A percentile compares a stretch with the other conserved stretches of the same genome.
phyloP scores from a whole-genome alignment of 2,888 invertebrate species.

The Mayetiola destructor region DNA sequence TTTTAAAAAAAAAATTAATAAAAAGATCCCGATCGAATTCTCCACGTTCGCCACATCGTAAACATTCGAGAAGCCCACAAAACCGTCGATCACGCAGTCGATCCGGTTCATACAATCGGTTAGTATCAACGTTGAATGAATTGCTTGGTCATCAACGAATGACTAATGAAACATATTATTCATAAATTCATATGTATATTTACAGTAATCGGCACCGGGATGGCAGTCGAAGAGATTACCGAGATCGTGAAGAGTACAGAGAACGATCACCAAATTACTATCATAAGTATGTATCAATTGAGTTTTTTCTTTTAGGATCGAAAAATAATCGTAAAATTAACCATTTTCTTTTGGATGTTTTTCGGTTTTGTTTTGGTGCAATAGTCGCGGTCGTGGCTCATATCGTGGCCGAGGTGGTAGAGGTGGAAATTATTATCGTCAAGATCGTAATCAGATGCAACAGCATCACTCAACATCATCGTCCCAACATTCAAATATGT shows the following conservation, averaged over 20 bases:
- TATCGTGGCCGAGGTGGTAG: slow-evolving; percentile 17
- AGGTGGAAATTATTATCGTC: slow-evolving; percentile 13
- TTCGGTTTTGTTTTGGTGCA: not conserved
- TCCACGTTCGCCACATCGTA: slow-evolving; percentile 20
- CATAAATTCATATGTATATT: no score
- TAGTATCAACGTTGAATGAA: slow-evolving; percentile 2
- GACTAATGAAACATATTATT: not conserved
- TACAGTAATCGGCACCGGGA: slow-evolving; percentile 19
- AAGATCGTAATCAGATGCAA: slow-evolving; percentile 14
- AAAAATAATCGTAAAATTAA: no score
- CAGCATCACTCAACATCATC: slow-evolving; percentile 14
- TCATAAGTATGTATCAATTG: not conserved
- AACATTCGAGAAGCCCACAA: slow-evolving; percentile 24
- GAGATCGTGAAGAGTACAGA: slow-evolving; percentile 18
- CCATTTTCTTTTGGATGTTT: no score
- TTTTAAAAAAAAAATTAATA: slow-evolving; percentile 13
- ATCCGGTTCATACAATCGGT: slow-evolving; percentile 25
- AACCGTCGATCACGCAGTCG: slow-evolving; percentile 25
- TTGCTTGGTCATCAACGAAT: not conserved
- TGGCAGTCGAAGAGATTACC: slow-evolving; percentile 17
- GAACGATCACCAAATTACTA: slow-evolving; percentile 18
- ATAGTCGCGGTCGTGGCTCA: slow-evolving; percentile 18
- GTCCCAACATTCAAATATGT: slow-evolving; percentile 15
- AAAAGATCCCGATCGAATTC: slow-evolving; percentile 26
- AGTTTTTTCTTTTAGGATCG: not conserved